Conservation (phyloP, 2,797 vertebrate genomes). For the Phalloptychus januarius region DNA sequence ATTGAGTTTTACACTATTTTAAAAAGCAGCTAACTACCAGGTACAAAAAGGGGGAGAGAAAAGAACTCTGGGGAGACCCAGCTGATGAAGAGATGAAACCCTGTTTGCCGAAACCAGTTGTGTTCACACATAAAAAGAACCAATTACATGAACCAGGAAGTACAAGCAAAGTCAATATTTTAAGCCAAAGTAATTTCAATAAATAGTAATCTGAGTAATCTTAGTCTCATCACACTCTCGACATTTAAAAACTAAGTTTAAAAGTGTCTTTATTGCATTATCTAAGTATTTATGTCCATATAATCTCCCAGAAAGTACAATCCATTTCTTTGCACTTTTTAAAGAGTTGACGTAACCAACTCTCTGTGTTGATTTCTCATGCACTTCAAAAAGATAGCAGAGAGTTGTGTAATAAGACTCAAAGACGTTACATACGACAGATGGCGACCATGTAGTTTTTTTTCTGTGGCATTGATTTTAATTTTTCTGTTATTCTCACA, state of each 20-base stretch:
- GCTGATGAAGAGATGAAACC: no score
- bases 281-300: not conserved
- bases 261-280: not conserved
- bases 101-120: not conserved
- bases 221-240: not conserved
- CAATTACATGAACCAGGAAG: not conserved
- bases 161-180: not conserved
- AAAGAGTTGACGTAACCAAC: not conserved
- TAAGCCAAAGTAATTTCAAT: not conserved
- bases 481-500: slow-evolving; percentile 50
- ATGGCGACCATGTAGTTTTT: slow-evolving; percentile 35
- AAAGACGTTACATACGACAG: slow-evolving; percentile 34
- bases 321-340: not conserved
- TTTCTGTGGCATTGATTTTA: slow-evolving; percentile 30
- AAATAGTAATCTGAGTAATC: not conserved
- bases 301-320: not conserved
- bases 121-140: no score
- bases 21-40: not conserved
- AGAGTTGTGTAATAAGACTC: not conserved
- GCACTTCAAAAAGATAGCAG: slow-evolving; percentile 2
- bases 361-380: not conserved
- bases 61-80: no score
- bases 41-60: no score
- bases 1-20: not conserved
- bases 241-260: not conserved